Evolutionary conservation across 2,797 vertebrate species (phyloP).

Genomic region (Emydoidea blandingii): DNA sequence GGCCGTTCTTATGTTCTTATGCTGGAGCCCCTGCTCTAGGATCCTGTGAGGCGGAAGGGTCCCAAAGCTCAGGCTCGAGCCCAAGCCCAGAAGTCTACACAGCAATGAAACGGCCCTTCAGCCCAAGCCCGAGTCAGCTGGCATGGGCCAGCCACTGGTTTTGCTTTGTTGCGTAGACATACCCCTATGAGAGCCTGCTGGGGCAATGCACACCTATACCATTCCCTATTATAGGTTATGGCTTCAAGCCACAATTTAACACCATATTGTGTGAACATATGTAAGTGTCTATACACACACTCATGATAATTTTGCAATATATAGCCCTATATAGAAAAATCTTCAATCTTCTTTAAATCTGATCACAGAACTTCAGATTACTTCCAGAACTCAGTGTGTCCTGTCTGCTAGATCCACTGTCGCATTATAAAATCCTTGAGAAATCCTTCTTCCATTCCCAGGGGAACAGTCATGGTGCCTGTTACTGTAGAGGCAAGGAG

Average conservation of each 20-base stretch:
- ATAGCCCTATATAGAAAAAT: background rate
- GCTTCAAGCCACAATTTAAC: background rate
- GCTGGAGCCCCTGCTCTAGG: no score
- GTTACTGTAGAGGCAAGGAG: background rate
- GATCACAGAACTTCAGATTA: background rate
- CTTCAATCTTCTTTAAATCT: background rate
- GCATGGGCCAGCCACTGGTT: background rate
- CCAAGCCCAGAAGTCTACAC: no score
- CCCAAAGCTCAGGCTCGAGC: no score
- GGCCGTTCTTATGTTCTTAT: no score
- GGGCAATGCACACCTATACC: background rate
- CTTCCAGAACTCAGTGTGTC: background rate
- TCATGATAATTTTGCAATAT: fast-evolving
- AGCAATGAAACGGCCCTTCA: no score
- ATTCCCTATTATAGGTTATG: background rate
- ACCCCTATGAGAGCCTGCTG: background rate
- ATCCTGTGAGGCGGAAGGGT: no score
- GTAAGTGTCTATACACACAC: background rate
- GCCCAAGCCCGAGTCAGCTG: background rate
- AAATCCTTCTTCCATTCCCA: background rate
- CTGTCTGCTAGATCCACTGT: background rate
- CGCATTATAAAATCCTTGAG: background rate
- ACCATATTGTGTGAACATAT: background rate
- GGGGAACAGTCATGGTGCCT: background rate
- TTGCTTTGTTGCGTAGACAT: background rate